Conservation (phyloP, 92 coral and sea anemone genomes). For the Anthopleura xanthogrammica region DNA sequence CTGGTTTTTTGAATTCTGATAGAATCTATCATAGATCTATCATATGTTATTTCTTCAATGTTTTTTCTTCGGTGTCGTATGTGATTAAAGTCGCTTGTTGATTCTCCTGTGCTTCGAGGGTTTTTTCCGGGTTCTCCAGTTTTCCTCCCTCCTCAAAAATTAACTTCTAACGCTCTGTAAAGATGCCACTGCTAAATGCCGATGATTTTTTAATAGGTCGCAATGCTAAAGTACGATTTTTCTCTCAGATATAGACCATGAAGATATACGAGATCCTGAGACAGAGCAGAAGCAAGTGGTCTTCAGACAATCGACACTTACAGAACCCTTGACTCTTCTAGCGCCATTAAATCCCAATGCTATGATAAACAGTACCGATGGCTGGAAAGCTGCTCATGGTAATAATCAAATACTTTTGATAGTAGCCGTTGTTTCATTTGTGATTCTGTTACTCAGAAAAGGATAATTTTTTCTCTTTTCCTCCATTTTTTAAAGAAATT, state of each 20-base stretch:
- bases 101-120: no score
- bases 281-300: constrained; percentile 67
- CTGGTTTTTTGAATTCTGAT: no score
- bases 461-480: not conserved
- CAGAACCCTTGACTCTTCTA: constrained; percentile 51
- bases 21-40: no score
- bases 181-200: no score
- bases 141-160: no score
- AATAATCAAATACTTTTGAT: not conserved
- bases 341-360: constrained; percentile 50
- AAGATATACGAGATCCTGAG: constrained; percentile 51
- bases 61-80: no score
- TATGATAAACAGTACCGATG: constrained; percentile 27
- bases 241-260: constrained; percentile 46
- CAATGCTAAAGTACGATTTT: not conserved
- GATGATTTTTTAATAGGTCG: no score
- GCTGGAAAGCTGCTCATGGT: constrained; percentile 84
- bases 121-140: no score
- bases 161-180: no score
- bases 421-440: not conserved
- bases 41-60: no score
- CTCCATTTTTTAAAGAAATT: constrained; percentile 39
- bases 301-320: constrained; percentile 43
- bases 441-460: not conserved
- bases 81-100: no score